Percentiles rank a stretch among this genome's conserved stretches.
Evolutionary conservation across 2,888 invertebrate species (phyloP).

Genomic region (Aleiodes leptofemur): DNA sequence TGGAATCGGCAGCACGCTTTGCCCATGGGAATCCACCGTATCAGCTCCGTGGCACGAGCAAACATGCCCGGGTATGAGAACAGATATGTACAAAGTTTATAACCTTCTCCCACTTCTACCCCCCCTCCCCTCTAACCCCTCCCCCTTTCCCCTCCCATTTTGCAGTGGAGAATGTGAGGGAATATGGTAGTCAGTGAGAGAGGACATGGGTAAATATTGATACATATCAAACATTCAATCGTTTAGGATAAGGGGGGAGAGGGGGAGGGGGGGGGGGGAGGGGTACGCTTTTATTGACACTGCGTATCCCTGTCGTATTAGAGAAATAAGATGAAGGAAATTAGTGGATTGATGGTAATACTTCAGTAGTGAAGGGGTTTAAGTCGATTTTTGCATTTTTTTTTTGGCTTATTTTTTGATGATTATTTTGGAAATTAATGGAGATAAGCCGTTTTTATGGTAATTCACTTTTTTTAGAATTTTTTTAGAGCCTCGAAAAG

Average conservation of each 20-base stretch:
- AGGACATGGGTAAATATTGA: slow-evolving; percentile 67
- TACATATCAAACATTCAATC: slow-evolving; percentile 73
- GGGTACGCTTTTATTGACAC: slow-evolving; percentile 65
- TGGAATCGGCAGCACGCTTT: slow-evolving; percentile 69
- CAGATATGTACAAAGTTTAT: slow-evolving; percentile 60
- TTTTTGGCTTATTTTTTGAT: no score
- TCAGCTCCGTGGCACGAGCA: slow-evolving; percentile 69
- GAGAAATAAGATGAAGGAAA: slow-evolving; percentile 41
- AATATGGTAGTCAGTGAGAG: slow-evolving; percentile 32
- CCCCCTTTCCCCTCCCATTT: slow-evolving; percentile 65
- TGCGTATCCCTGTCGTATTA: slow-evolving; percentile 61
- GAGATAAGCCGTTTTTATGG: no score
- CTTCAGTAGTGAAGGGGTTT: neutral
- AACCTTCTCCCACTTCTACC: slow-evolving; percentile 54
- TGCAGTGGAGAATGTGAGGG: slow-evolving; percentile 59
- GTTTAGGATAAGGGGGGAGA: slow-evolving; percentile 55
- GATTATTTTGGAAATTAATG: no score
- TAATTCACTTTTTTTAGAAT: no score
- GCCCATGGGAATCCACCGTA: slow-evolving; percentile 70
- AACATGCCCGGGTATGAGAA: slow-evolving; percentile 64
- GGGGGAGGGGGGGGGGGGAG: slow-evolving; percentile 10
- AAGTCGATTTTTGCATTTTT: no score
- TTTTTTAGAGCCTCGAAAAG: no score
- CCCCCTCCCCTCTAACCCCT: no score
- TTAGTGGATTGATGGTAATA: neutral